Base-by-base conservation (phyloP, 37 sponge, comb jelly and placozoan species). In the Axinella damicornis region DNA sequence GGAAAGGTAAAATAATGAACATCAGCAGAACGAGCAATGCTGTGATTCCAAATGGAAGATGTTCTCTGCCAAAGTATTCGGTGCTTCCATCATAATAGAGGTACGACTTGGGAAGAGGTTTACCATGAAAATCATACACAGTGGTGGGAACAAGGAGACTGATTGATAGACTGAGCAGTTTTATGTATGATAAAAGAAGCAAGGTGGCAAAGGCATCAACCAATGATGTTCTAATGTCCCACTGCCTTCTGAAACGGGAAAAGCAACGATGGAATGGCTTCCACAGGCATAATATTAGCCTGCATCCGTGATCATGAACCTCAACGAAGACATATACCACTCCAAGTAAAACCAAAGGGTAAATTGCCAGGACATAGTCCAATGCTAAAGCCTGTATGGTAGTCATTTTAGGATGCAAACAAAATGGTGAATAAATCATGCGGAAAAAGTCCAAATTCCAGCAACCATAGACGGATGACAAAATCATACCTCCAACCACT, bases 161-260 rank as follows among this genome's bases (percentile, higher is more conserved):
- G 4, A 46, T 9, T 46, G 46, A 46, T 4, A 84, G 76, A 28
- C 56, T 46, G 22, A 88, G 73, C 32, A 92, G 61, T 41, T 88
- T 92, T 2, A 65, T 57, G 73, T 88, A 83, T 5, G 92, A 79
- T 19, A 92, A 57, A 24, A 92, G 65, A 68, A 92, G 53, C 41
- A 92, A 83, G 31, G 89, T 73, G 2, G 85, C 92, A 65, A 84
- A 68, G 19, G 85, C 88, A 84, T 84, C 74, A 1, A 84, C 62
- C 1, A 80, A 31, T 28, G 89, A 77, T n/a, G 79, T 73, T 30
- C 53, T 84, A 4, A 80, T 69, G n/a, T 91, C 77, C 73, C 78
- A 77, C 31, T 66, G 40, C 13, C 77, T 67, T 58, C 63, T 40
- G 16, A 69, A 77, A 28, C 74, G 78, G 28, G 40, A 25, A 39